Evolutionary conservation across 1,140 invertebrate species (phyloP), one percentile per base, ranked within the genome.

Genomic region (Phenacoccus solenopsis): DNA sequence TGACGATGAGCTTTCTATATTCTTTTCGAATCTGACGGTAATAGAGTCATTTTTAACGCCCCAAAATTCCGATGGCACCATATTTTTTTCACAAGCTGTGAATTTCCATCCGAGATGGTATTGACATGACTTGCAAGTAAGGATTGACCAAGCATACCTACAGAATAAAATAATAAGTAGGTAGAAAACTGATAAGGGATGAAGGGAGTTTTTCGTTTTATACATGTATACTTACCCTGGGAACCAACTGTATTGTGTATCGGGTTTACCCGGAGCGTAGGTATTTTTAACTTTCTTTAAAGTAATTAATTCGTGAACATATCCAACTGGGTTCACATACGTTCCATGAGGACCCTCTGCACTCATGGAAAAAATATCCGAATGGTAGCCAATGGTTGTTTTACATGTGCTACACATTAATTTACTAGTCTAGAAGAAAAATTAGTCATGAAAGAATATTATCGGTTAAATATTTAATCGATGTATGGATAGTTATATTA

Each of bases 281-380:
- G 90, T 78, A 73, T 85, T 84, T 72, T 83, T 77, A 0, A 86
- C 85, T 69, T 84, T 81, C 73, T 83, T 81, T 0, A 93, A 81
- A 10, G 91, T 94, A 13, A 93, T 79, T 0, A 88, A 91, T 77
- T 94, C 91, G 77, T 91, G 89, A 68, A 93, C 86, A 76, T 87
- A 82, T 32, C 91, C 91, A 73, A 81, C 81, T 67, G 88, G 85
- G 81, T 94, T 94, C 13, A 90, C 89, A 77, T 90, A 94, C 56
- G 90, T 88, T 38, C 85, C 86, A 77, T 91, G 86, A 0, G 90
- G 85, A 0, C 91, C 91, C 76, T 91, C 88, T 70, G 84, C 83
- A 16, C 89, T 88, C 89, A 94, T 91, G 49, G 87, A 85, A 78
- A 94, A 90, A 35, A 92, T 83, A 74, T 92, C 83, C 2, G 80